phyloP scores from a whole-genome alignment of 2,113 vertebrate genomes.

The Propithecus coquereli region DNA sequence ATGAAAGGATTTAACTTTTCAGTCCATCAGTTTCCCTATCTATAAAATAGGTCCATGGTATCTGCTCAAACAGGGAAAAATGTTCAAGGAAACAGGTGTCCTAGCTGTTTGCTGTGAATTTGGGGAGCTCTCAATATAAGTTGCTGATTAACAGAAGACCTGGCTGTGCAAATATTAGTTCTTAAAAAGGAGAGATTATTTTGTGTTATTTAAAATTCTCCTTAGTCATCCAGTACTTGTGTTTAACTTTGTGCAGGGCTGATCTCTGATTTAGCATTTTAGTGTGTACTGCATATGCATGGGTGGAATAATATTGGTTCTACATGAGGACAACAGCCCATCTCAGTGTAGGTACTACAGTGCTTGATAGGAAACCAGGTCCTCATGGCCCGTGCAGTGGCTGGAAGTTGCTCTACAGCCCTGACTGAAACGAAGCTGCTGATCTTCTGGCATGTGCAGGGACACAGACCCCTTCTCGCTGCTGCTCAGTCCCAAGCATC shows the following conservation, averaged over 20 bases:
- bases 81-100: not conserved
- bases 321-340: not conserved
- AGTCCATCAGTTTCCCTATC: not conserved
- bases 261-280: not conserved
- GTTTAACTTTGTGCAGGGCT: not conserved
- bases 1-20: not conserved
- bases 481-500: not conserved
- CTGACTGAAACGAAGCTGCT: not conserved
- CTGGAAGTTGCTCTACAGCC: not conserved
- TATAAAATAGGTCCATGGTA: not conserved
- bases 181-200: not conserved
- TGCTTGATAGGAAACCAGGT: not conserved
- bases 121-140: not conserved
- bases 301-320: not conserved
- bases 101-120: not conserved
- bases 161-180: not conserved
- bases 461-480: constrained; percentile 26
- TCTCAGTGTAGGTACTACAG: not conserved
- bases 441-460: not conserved
- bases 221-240: not conserved
- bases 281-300: not conserved
- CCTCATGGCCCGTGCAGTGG: not conserved
- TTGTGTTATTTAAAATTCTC: not conserved
- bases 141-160: not conserved
- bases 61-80: not conserved